phyloP scores from a whole-genome alignment of 1,140 invertebrate species.

The Vanessa tameamea region DNA sequence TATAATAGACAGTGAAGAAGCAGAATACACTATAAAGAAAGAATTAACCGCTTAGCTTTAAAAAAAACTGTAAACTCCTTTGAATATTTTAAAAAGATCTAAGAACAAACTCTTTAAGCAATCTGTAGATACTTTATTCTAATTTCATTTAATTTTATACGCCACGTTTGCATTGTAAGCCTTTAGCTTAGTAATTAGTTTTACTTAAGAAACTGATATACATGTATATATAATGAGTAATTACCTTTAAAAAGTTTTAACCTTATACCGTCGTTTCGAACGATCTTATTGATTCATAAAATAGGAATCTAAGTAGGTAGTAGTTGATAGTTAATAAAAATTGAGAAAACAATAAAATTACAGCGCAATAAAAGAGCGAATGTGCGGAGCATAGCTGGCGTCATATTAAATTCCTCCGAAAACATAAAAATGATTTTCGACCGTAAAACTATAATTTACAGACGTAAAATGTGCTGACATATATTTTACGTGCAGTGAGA shows the following conservation, averaged over 20 bases:
- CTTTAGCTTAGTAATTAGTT: too few relatives aligned
- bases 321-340: slow-evolving; percentile 80
- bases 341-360: slow-evolving; percentile 81
- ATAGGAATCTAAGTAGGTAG: slow-evolving; percentile 28
- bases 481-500: slow-evolving; percentile 55
- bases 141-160: slow-evolving; percentile 8
- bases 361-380: slow-evolving; percentile 77
- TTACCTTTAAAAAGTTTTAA: too few relatives aligned
- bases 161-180: too few relatives aligned
- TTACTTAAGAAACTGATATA: too few relatives aligned
- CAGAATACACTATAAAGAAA: slow-evolving; percentile 55
- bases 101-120: slow-evolving; percentile 24
- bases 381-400: slow-evolving; percentile 74
- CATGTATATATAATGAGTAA: too few relatives aligned
- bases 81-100: slow-evolving; percentile 57
- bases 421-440: slow-evolving; percentile 81
- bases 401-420: slow-evolving; percentile 80
- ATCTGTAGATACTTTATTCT: slow-evolving; percentile 9
- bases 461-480: slow-evolving; percentile 78
- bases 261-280: background rate
- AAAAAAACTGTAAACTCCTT: slow-evolving; percentile 69
- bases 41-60: slow-evolving; percentile 62
- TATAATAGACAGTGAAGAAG: slow-evolving; percentile 45
- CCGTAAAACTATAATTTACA: slow-evolving; percentile 81
- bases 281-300: slow-evolving; percentile 10